phyloP scores from a whole-genome alignment of 2,888 invertebrate genomes.

The Latheticus oryzae region DNA sequence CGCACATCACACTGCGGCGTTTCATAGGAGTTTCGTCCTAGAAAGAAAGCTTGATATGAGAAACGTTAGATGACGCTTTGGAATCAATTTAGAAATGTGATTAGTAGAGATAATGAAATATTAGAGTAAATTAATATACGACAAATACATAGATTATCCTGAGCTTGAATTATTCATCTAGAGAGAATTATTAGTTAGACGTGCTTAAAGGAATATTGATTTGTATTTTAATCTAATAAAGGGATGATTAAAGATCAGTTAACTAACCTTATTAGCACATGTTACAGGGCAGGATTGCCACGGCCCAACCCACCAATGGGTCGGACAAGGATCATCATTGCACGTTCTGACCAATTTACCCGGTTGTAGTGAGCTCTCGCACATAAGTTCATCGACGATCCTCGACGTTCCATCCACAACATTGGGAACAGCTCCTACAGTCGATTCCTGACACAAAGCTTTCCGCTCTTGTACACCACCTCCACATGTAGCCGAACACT shows the following conservation, averaged over 20 bases:
- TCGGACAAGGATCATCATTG: slow-evolving; percentile 74
- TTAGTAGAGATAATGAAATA: too few species aligned
- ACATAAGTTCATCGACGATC: slow-evolving; percentile 61
- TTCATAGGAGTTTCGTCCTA: slow-evolving; percentile 67
- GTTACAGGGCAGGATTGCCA: slow-evolving; percentile 87
- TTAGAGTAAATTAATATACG: too few species aligned
- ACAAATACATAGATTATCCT: too few species aligned
- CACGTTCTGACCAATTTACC: slow-evolving; percentile 74
- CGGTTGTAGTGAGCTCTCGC: slow-evolving; percentile 67
- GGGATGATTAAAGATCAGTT: slow-evolving; percentile 1
- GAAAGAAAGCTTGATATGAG: neutral
- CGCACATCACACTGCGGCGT: slow-evolving; percentile 78
- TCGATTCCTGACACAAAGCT: slow-evolving; percentile 66
- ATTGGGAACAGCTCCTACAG: slow-evolving; percentile 64
- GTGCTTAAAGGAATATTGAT: too few species aligned
- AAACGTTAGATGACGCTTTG: neutral
- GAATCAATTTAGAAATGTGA: too few species aligned
- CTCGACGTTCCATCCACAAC: slow-evolving; percentile 61
- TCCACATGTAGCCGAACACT: slow-evolving; percentile 83
- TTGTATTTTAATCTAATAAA: too few species aligned
- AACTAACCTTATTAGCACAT: slow-evolving; percentile 66
- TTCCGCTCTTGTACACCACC: slow-evolving; percentile 75
- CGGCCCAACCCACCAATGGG: slow-evolving; percentile 88
- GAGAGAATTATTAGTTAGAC: too few species aligned
- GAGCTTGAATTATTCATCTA: too few species aligned